These are phyloP conservation scores for Oreamnos americanus DNA, from an alignment of 2,113 vertebrate genomes.

Conservation along the genomic window DNA sequence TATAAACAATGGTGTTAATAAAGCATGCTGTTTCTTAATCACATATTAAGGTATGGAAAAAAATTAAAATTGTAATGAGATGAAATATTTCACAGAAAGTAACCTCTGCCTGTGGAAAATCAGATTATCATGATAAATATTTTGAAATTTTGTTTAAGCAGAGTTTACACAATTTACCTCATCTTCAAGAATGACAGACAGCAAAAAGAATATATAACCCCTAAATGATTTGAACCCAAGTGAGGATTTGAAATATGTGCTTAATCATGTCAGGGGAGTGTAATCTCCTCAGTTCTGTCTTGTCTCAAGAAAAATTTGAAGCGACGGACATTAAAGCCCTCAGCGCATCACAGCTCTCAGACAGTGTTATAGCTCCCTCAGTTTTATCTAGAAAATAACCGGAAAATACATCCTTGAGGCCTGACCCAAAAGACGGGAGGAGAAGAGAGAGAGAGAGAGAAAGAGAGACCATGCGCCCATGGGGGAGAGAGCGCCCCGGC, in stretches of 20 bases:
- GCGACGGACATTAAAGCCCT: neutral
- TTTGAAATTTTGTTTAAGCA: neutral
- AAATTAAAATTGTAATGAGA: neutral
- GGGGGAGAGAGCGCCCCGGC: fast-evolving
- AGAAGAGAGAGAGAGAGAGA: neutral
- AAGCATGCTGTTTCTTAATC: neutral
- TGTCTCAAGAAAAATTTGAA: neutral
- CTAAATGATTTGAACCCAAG: neutral
- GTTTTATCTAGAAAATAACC: neutral
- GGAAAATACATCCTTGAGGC: neutral
- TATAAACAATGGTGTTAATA: neutral
- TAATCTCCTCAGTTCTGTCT: neutral
- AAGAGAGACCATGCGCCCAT: fast-evolving
- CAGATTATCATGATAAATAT: neutral
- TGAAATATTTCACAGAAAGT: neutral
- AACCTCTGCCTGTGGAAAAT: neutral
- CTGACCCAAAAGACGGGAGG: fast-evolving
- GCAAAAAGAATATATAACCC: neutral
- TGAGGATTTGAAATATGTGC: neutral
- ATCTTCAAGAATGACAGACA: neutral
- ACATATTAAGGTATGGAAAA: neutral
- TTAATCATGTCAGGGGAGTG: neutral
- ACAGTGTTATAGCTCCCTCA: neutral
- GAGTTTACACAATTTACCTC: neutral
- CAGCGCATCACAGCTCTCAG: fast-evolving